Percentiles rank a stretch among this genome's conserved stretches.
Conservation (phyloP, 1,140 invertebrate species). For the Apis florea region DNA sequence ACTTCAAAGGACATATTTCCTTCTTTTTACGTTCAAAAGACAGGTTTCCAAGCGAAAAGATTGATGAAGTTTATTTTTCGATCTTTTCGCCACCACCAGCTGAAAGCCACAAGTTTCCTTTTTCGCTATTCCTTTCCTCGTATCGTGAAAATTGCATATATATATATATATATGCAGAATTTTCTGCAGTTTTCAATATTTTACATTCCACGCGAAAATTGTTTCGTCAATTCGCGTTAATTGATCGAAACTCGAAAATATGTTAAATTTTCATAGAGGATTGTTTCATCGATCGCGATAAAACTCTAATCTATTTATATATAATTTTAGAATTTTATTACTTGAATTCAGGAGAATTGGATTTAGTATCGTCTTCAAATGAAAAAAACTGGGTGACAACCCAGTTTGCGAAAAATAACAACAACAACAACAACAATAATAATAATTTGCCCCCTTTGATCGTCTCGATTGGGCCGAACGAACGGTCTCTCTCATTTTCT, state of each 20-base stretch:
- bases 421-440: background rate
- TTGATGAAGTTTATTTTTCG: conserved; percentile 4
- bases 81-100: background rate
- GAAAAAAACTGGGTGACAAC: no score
- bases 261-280: no score
- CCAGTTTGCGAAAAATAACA: background rate
- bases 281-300: no score
- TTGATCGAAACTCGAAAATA: no score
- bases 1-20: conserved; percentile 6
- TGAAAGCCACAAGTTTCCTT: background rate
- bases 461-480: conserved; percentile 9
- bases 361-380: no score
- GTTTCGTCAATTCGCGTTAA: no score
- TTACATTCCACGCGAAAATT: no score
- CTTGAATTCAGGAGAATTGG: no score
- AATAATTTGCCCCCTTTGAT: conserved; percentile 30
- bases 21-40: background rate
- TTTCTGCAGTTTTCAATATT: no score
- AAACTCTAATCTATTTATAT: no score
- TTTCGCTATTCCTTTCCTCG: no score
- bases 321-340: no score
- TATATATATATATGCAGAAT: background rate
- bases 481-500: conserved; percentile 40
- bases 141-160: background rate
- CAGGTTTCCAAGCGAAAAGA: background rate